Base-by-base conservation (phyloP, 2,888 invertebrate genomes). In the Cryptocephalus moraei region DNA sequence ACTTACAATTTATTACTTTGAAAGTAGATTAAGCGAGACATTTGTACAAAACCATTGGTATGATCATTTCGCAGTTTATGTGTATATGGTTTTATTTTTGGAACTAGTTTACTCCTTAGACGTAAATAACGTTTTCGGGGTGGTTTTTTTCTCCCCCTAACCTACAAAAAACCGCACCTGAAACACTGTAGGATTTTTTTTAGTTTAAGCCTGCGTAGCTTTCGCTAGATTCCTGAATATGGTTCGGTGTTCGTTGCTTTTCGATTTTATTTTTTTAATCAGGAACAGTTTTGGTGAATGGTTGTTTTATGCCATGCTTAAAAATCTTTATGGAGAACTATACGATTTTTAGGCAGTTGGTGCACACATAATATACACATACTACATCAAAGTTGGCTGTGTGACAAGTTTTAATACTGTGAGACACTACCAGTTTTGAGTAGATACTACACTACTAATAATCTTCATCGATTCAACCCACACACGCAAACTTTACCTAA, bases 171-270 rank as follows among this genome's bases (percentile, higher is more conserved):
- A 22, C 22, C 22, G 22, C 22, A 22, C 22, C 22, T 22, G 22
- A 22, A 22, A 22, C 22, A 22, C 43, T 49, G 59, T 60, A 65
- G 64, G 62, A 22, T 22, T 22, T 22, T 62, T 59, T 63, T 60
- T 64, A 62, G 62, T 59, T 56, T 65, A 67, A 64, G 64, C 65
- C 64, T 53, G 53, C 54, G 54, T 51, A 60, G 67, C 66, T 68
- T 67, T 65, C 67, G 68, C 68, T 68, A 68, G 68, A 67, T 64
- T 63, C 64, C 61, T 60, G 59, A 59, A 60, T 59, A 57, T 54
- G 60, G 58, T 60, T 62, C 59, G 61, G 62, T 63, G 62, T 56
- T 51, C 53, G 56, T 11, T 58, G 56, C 53, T 52, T 58, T 56
- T 60, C 6, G 22, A 22, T 22, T 22, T 22, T 56, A 54, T 54